phyloP scores from a whole-genome alignment of 2,888 invertebrate species.

The Apotomis capreana region DNA sequence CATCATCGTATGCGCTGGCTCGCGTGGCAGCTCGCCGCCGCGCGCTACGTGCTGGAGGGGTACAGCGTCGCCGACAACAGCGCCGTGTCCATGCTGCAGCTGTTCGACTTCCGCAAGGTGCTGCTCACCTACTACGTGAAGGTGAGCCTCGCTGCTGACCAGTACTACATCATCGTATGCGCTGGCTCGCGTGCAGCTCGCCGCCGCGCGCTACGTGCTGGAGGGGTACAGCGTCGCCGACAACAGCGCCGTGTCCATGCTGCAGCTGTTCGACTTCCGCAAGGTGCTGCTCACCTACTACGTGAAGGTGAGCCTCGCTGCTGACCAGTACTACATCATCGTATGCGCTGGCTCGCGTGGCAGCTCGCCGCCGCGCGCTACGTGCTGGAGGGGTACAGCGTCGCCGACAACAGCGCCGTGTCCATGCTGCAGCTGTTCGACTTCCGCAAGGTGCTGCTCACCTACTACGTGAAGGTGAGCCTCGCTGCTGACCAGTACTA shows the following conservation, averaged over 20 bases:
- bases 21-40: neutral
- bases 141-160: neutral
- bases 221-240: conserved; percentile 99
- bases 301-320: neutral
- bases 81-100: conserved; percentile 98
- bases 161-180: neutral
- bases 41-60: conserved; percentile 95
- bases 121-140: conserved; percentile 66
- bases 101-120: conserved; percentile 98
- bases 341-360: conserved; percentile 97
- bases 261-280: conserved; percentile 98
- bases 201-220: conserved; percentile 87
- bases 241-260: conserved; percentile 97
- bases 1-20: neutral
- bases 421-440: conserved; percentile 99
- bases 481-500: too few species aligned
- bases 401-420: conserved; percentile 98
- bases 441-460: conserved; percentile 93
- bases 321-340: too few species aligned
- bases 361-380: conserved; percentile 98
- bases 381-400: conserved; percentile 98
- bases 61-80: conserved; percentile 99
- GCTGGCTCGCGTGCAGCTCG: neutral
- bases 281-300: conserved; percentile 87
- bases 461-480: conserved; percentile 18